Conservation (phyloP, 2,888 invertebrate genomes). For the Eretmocerus hayati region DNA sequence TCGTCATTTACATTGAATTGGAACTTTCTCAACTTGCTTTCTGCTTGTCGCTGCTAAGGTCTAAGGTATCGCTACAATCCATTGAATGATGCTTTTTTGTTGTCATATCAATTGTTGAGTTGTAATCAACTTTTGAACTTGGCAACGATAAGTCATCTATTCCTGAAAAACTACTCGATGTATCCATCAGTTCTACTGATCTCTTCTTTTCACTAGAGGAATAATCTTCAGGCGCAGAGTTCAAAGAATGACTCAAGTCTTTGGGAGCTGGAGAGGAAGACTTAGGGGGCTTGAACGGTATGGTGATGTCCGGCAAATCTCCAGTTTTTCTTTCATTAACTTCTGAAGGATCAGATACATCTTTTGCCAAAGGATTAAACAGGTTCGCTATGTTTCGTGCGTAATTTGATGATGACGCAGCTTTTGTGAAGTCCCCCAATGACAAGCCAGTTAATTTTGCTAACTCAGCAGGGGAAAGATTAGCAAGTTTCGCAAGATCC, state of each 20-base stretch:
- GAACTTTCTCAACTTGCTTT: slow-evolving; percentile 25
- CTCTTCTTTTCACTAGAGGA: slow-evolving; percentile 12
- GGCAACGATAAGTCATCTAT: slow-evolving; percentile 39
- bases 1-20: no score
- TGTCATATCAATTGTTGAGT: slow-evolving; percentile 40
- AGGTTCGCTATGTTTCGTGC: slow-evolving; percentile 43
- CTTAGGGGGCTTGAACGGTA: slow-evolving; percentile 29
- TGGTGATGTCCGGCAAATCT: slow-evolving; percentile 27
- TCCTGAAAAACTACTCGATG: slow-evolving; percentile 28
- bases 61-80: slow-evolving; percentile 38
- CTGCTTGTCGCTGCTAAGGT: slow-evolving; percentile 40
- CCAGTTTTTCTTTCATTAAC: slow-evolving; percentile 29
- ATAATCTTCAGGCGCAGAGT: slow-evolving; percentile 30
- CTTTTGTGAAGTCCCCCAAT: slow-evolving; percentile 40
- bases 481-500: slow-evolving; percentile 40
- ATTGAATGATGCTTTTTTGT: slow-evolving; percentile 30
- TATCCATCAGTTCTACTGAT: slow-evolving; percentile 25
- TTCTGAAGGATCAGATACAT: slow-evolving; percentile 31
- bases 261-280: slow-evolving; percentile 27
- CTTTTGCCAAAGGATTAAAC: slow-evolving; percentile 39
- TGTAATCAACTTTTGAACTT: slow-evolving; percentile 32
- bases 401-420: slow-evolving; percentile 38
- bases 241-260: slow-evolving; percentile 22
- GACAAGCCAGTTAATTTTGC: slow-evolving; percentile 43
- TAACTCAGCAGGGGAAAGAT: slow-evolving; percentile 39